These are phyloP conservation scores for Vollenhovia emeryi DNA, from an alignment of 1,140 invertebrate genomes.

Conservation along the genomic window DNA sequence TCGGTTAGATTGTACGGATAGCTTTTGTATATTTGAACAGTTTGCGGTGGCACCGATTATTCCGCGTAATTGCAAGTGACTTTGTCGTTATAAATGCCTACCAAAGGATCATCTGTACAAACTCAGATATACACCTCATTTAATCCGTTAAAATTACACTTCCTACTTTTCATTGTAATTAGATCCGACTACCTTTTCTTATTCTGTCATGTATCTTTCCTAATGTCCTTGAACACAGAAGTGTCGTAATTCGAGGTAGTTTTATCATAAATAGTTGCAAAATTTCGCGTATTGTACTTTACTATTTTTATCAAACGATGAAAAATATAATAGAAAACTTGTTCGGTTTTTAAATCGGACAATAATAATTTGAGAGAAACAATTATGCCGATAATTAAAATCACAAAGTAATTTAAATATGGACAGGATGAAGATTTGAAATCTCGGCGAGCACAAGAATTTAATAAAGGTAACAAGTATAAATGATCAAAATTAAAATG, in stretches of 20 bases:
- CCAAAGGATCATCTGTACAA: constrained; percentile 46
- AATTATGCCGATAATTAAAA: too few relatives aligned
- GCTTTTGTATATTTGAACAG: constrained; percentile 27
- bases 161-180: constrained; percentile 27
- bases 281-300: neutral
- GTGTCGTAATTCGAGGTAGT: neutral
- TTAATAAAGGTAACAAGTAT: neutral
- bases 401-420: too few relatives aligned
- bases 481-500: constrained; percentile 19
- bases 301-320: neutral
- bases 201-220: neutral
- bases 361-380: neutral
- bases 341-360: neutral
- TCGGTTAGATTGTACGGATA: neutral
- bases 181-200: neutral
- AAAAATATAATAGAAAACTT: neutral
- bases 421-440: neutral
- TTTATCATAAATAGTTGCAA: neutral
- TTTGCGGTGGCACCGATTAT: constrained; percentile 6
- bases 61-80: constrained; percentile 28
- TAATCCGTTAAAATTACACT: constrained; percentile 32
- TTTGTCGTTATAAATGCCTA: constrained; percentile 23
- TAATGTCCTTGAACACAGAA: neutral
- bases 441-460: neutral
- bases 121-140: constrained; percentile 31